phyloP scores from a whole-genome alignment of 2,113 vertebrate genomes.

The Hippocampus zosterae region DNA sequence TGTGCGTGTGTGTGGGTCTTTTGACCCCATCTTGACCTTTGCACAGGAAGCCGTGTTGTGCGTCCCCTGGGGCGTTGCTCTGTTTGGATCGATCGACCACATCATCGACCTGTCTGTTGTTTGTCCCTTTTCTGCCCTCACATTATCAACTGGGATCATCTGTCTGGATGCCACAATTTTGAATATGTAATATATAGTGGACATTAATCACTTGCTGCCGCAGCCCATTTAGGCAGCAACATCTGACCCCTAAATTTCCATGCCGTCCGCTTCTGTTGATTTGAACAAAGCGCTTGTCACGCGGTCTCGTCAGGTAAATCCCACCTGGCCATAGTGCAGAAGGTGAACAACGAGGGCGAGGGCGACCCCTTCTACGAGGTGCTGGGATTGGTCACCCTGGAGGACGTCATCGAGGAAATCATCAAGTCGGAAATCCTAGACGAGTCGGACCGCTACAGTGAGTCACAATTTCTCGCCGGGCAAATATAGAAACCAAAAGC shows the following conservation, averaged over 20 bases:
- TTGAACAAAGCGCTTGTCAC: not conserved
- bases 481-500: no score
- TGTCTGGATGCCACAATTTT: no score
- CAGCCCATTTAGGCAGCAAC: no score
- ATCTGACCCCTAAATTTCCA: no score
- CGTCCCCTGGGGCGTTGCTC: no score
- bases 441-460: conserved; percentile 79
- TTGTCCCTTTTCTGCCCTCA: no score
- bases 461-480: not conserved
- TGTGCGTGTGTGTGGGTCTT: not conserved
- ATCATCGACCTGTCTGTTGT: no score
- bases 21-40: not conserved
- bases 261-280: no score
- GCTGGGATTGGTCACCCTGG: conserved; percentile 79
- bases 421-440: conserved; percentile 89
- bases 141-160: no score
- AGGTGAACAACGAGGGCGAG: conserved; percentile 84
- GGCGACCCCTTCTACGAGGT: conserved; percentile 85
- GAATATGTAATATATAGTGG: no score
- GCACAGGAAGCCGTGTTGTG: not conserved
- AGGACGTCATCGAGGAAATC: conserved; percentile 86
- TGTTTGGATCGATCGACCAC: no score
- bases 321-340: conserved; percentile 83
- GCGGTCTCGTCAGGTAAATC: conserved; percentile 70
- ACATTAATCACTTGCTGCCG: no score